Base-by-base conservation (phyloP, 1,140 invertebrate species). In the Lordiphosa collinella region DNA sequence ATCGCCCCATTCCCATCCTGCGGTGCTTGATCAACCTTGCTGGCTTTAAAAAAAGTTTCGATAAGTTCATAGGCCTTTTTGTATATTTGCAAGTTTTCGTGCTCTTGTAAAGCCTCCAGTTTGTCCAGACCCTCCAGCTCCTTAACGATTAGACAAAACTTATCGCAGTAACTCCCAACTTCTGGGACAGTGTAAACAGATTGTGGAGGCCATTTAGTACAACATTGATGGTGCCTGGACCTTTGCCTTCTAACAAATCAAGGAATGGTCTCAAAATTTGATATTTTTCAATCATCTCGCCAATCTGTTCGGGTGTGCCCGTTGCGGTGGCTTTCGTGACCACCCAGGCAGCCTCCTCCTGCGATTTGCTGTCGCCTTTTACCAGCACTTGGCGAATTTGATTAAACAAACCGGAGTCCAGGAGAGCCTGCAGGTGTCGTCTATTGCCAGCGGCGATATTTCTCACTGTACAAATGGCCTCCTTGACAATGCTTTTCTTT, bases 311-410 rank as follows among this genome's bases (percentile, higher is more conserved):
- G 46, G 93, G 93, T 18, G 94, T 95, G 0, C 98, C 98, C 75
- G 96, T 98, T 52, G 99, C 96, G 13, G 97, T 99, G 48, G 98
- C 93, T 90, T 99, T 99, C 50, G 96, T 98, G 31, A 99, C 95
- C 1, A 97, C 97, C 98, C 98, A 99, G 0, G 97, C 97, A 10
- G 98, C 98, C 91, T 99, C 98, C 84, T 99, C 99, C 88, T 99
- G 97, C 5, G 96, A 98, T 90, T 98, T 98, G 88, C 97, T 97
- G 86, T 98, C 96, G 36, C 95, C 95, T 91, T 95, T 72, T 14
- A 86, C 80, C 93, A 97, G 49, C 13, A 89, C 84, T 6, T 76
- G 35, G 10, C 74, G 73, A 11, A 89, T 62, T 4, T 75, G 65
- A 6, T 63, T 18, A 18, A 89, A 89, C n/a, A 89, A 64, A n/a